These are phyloP conservation scores for Nasonia oneida DNA, from an alignment of 2,888 invertebrate species.

Conservation along the genomic window DNA sequence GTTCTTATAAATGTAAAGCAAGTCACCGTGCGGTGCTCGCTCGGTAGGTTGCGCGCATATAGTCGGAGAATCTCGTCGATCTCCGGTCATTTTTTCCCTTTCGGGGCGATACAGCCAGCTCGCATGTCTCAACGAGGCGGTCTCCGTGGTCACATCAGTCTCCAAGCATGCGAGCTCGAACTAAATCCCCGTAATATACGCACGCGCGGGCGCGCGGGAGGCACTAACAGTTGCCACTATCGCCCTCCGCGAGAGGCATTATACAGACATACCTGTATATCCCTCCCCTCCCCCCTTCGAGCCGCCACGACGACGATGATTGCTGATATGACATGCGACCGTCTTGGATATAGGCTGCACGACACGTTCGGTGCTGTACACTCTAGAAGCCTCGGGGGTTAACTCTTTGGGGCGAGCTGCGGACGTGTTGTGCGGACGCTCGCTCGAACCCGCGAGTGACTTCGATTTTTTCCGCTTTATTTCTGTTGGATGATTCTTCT, in stretches of 20 bases:
- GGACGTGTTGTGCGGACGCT: background rate
- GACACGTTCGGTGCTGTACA: conserved; percentile 64
- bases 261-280: conserved; percentile 77
- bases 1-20: conserved; percentile 26
- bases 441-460: background rate
- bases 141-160: conserved; percentile 78
- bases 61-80: conserved; percentile 61
- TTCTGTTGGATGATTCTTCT: background rate
- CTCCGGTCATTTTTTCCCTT: conserved; percentile 60
- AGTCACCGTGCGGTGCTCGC: conserved; percentile 23
- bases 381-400: background rate
- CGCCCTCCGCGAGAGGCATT: conserved; percentile 69
- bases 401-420: conserved; percentile 1
- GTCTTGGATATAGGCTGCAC: conserved; percentile 77
- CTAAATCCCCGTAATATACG: conserved; percentile 76
- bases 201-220: conserved; percentile 63
- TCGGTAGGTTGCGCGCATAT: background rate
- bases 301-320: conserved; percentile 72
- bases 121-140: conserved; percentile 79
- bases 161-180: conserved; percentile 77
- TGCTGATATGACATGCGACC: conserved; percentile 80
- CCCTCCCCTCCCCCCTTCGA: conserved; percentile 58
- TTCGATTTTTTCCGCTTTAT: conserved; percentile 26
- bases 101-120: conserved; percentile 61
- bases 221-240: conserved; percentile 71